These are phyloP conservation scores for Amphipoea lucens DNA, from an alignment of 2,888 invertebrate genomes.

Conservation along the genomic window DNA sequence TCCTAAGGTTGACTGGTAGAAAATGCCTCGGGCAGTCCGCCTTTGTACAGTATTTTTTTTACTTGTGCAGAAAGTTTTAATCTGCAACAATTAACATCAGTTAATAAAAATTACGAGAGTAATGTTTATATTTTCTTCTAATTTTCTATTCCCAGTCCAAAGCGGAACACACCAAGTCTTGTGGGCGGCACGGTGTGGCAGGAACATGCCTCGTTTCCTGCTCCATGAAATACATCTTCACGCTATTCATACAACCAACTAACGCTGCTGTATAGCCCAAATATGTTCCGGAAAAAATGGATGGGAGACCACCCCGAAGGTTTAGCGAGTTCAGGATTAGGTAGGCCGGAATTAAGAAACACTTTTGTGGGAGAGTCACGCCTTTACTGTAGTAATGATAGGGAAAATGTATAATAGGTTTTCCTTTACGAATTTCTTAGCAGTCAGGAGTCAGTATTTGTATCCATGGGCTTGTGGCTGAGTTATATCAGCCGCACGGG, in stretches of 20 bases:
- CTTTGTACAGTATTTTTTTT: too few species aligned
- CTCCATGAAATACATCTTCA: slow-evolving; percentile 80
- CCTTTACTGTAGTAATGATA: slow-evolving; percentile 9
- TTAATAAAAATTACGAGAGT: background rate
- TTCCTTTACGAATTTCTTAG: slow-evolving; percentile 2
- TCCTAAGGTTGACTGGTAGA: too few species aligned
- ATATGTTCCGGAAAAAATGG: slow-evolving; percentile 58
- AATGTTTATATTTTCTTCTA: background rate
- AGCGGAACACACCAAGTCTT: slow-evolving; percentile 70
- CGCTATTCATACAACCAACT: slow-evolving; percentile 70
- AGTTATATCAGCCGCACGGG: too few species aligned
- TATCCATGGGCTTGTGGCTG: too few species aligned
- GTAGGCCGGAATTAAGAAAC: slow-evolving; percentile 39
- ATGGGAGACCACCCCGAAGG: slow-evolving; percentile 44
- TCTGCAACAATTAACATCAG: too few species aligned
- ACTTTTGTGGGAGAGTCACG: slow-evolving; percentile 43
- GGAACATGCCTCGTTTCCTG: slow-evolving; percentile 80
- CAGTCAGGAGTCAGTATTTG: background rate
- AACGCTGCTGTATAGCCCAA: slow-evolving; percentile 51
- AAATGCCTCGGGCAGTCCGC: too few species aligned
- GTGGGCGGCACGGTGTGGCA: slow-evolving; percentile 77
- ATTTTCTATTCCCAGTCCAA: slow-evolving; percentile 45
- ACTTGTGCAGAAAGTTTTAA: too few species aligned
- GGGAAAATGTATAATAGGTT: slow-evolving; percentile 18
- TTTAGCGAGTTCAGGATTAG: slow-evolving; percentile 39